Conservation (phyloP, 2,888 invertebrate genomes). For the Acleris sparsana region DNA sequence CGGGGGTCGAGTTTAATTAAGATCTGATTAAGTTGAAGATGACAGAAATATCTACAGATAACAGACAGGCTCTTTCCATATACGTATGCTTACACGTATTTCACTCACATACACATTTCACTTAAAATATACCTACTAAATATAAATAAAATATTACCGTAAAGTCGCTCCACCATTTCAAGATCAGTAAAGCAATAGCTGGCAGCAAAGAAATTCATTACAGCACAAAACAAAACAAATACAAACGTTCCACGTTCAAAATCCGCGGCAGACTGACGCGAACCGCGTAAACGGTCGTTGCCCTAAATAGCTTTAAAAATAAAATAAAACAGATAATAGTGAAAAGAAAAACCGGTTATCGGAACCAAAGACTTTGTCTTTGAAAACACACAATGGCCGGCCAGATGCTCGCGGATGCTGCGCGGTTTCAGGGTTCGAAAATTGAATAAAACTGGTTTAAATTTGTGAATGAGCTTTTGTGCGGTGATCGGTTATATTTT, state of each 20-base stretch:
- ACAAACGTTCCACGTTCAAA: constrained; percentile 49
- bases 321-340: constrained; percentile 51
- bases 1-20: constrained; percentile 35
- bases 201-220: constrained; percentile 3
- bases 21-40: constrained; percentile 23
- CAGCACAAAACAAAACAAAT: constrained; percentile 33
- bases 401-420: constrained; percentile 80
- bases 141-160: not conserved
- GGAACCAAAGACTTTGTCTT: constrained; percentile 66
- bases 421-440: constrained; percentile 54
- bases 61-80: not conserved
- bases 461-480: constrained; percentile 75
- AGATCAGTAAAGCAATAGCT: not conserved
- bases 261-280: constrained; percentile 39
- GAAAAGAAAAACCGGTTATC: constrained; percentile 69
- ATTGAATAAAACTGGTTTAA: constrained; percentile 73
- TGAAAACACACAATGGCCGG: constrained; percentile 67
- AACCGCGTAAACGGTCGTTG: constrained; percentile 60
- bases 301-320: constrained; percentile 65
- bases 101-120: not conserved
- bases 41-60: not conserved
- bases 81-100: not conserved
- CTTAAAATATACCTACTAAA: not conserved
- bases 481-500: constrained; percentile 77
- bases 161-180: not conserved